A percentile compares a stretch with the other conserved stretches of the same genome.
Evolutionary conservation across 2,888 invertebrate species (phyloP).

Genomic region (Epiblema foenella): DNA sequence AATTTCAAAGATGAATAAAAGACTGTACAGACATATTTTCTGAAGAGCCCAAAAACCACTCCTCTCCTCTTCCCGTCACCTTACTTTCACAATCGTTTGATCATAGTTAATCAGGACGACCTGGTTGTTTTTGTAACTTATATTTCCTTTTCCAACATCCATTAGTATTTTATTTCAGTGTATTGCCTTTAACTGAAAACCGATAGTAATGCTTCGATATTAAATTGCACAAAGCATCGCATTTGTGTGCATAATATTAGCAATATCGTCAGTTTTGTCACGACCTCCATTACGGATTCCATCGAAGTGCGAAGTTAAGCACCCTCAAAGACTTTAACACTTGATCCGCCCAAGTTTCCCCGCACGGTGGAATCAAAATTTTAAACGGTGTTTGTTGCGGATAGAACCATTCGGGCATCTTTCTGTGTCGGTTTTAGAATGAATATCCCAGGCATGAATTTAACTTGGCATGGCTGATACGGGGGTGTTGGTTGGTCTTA

Average conservation of each 20-base stretch:
- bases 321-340: conserved; percentile 67
- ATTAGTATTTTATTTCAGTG: not conserved
- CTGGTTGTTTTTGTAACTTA: too few relatives aligned
- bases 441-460: not conserved
- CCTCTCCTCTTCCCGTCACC: too few relatives aligned
- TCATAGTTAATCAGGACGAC: too few relatives aligned
- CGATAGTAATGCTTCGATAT: conserved; percentile 43
- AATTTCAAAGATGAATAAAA: too few relatives aligned
- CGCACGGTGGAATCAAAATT: conserved; percentile 45
- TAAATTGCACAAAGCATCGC: conserved; percentile 38
- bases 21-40: too few relatives aligned
- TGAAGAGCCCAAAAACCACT: too few relatives aligned
- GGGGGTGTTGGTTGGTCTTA: too few relatives aligned
- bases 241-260: conserved; percentile 54
- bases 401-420: conserved; percentile 35
- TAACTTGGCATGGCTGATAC: too few relatives aligned
- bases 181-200: conserved; percentile 25
- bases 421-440: conserved; percentile 45
- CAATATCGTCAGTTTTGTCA: conserved; percentile 70
- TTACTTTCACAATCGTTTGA: too few relatives aligned
- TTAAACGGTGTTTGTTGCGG: conserved; percentile 44
- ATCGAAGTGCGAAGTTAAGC: conserved; percentile 68
- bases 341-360: conserved; percentile 65
- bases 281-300: conserved; percentile 73
- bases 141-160: not conserved